Percentiles rank a stretch among this genome's conserved stretches.
Evolutionary conservation across 1,140 invertebrate genomes (phyloP).

Genomic region (Triops longicaudatus): DNA sequence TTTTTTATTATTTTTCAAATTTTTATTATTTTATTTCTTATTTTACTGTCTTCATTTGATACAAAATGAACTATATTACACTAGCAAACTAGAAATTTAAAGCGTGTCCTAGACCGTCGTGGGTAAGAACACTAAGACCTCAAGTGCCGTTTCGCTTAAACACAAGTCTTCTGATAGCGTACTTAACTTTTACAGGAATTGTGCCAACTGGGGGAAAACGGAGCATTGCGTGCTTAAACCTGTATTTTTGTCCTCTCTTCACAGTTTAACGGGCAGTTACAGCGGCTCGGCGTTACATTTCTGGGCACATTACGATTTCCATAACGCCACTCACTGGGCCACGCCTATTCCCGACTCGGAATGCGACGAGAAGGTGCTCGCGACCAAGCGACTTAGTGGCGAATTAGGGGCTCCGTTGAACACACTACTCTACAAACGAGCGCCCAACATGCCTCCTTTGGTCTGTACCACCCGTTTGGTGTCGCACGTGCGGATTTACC

Average conservation of each 20-base stretch:
- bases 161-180: too few species aligned
- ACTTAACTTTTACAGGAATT: too few species aligned
- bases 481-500: conserved; percentile 66
- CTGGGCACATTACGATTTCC: conserved; percentile 87
- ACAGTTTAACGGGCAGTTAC: conserved; percentile 82
- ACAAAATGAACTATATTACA: too few species aligned
- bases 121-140: too few species aligned
- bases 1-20: too few species aligned
- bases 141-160: too few species aligned
- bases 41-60: too few species aligned
- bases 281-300: conserved; percentile 78
- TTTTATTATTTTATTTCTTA: too few species aligned
- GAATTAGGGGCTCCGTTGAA: conserved; percentile 68
- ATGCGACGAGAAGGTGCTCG: conserved; percentile 75
- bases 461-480: conserved; percentile 72
- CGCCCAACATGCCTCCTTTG: conserved; percentile 38
- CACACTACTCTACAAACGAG: conserved; percentile 71
- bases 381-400: conserved; percentile 56
- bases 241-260: not conserved
- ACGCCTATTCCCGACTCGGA: conserved; percentile 59
- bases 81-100: too few species aligned
- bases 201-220: too few species aligned
- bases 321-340: conserved; percentile 76
- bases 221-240: not conserved
- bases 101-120: too few species aligned